phyloP scores from a whole-genome alignment of 2,888 invertebrate genomes.

The Acleris emargana region DNA sequence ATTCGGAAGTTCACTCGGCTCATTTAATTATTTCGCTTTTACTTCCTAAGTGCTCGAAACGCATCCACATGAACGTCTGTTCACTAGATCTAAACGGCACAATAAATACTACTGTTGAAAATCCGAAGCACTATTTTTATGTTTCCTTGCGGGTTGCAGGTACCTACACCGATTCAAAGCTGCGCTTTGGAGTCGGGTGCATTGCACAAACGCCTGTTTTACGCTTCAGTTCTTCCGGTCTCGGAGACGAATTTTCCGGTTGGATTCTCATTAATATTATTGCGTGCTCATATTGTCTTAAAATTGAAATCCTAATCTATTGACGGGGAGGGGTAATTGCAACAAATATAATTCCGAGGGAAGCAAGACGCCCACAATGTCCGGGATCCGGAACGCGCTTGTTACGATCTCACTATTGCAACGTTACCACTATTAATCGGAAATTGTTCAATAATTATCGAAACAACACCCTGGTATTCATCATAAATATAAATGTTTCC shows the following conservation, averaged over 20 bases:
- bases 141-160: too few species aligned
- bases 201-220: background rate
- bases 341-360: conserved; percentile 43
- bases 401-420: conserved; percentile 53
- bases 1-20: conserved; percentile 16
- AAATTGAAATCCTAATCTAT: conserved; percentile 5
- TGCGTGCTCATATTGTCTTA: too few species aligned
- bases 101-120: too few species aligned
- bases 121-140: too few species aligned
- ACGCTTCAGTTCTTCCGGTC: too few species aligned
- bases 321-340: conserved; percentile 22
- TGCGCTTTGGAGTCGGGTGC: background rate
- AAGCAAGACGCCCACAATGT: conserved; percentile 43
- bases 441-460: conserved; percentile 19
- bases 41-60: background rate
- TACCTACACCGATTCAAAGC: background rate
- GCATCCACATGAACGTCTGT: background rate
- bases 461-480: background rate
- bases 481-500: background rate
- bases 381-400: conserved; percentile 46
- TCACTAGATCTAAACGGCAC: too few species aligned
- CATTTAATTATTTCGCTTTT: conserved; percentile 9
- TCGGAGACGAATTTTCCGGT: too few species aligned
- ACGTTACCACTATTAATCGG: conserved; percentile 26
- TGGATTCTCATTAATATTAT: too few species aligned